Evolutionary conservation across 2,113 vertebrate genomes (phyloP), one percentile per base, ranked within the genome.

Genomic region (Sander lucioperca): DNA sequence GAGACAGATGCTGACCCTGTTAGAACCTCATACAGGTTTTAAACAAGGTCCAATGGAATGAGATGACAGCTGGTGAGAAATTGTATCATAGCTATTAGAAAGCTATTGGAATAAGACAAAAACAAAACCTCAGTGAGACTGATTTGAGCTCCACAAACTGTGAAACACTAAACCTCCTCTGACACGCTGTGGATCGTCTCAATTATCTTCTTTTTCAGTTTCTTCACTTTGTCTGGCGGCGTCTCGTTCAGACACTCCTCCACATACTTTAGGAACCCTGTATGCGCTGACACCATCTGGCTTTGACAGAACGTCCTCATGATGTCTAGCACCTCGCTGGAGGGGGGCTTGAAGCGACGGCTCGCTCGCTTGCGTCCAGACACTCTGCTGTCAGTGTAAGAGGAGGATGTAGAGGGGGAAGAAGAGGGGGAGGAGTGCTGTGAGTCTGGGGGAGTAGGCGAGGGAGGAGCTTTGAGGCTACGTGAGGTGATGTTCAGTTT

Each of bases 201-300:
- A 6, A 93, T 88, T 1, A 93, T 93, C 75, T 65, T 89, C 82
- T 86, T 92, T 86, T 93, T 93, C 57, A 93, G 69, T 43, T 79
- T 88, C 74, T 74, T 92, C 33, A 92, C 92, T 67, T 85, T 89
- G 33, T 84, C 77, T 0, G 89, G 86, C 0, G 90, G 89, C 0
- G 83, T 85, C 64, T 93, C 92, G 14, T 91, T 91, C 79, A 93
- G 83, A 90, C 90, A 92, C 47, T 93, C 92, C 82, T 93, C 92
- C n/a, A 93, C 89, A 6, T 93, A 93, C 63, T 76, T 91, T 12
- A 93, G 85, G 77, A 93, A 93, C 1, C 92, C 92, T 0, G 81
- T 30, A 4, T 93, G 90, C 0, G 86, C 89, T 1, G 89, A 81
- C 5, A 6, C 16, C 2, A 23, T 3, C 19, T 77, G 88, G 54